phyloP scores from a whole-genome alignment of 92 coral and sea anemone species.

The Phenganax subtilis region DNA sequence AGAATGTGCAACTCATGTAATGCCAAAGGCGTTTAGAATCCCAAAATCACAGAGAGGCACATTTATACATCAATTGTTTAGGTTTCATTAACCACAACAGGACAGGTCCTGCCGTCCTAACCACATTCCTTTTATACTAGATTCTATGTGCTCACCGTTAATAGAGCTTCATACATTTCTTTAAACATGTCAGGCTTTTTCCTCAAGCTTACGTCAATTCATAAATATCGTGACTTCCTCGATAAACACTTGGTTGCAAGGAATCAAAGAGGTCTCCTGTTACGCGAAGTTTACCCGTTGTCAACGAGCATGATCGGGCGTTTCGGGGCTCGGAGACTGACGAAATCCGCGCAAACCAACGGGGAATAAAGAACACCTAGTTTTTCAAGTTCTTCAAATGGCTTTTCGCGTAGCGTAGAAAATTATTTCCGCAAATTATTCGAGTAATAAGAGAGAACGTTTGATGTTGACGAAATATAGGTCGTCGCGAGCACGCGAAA shows the following conservation, averaged over 20 bases:
- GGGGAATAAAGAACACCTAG: not conserved
- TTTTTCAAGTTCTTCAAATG: not conserved
- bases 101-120: conserved; percentile 20
- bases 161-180: not conserved
- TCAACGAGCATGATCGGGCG: conserved; percentile 35
- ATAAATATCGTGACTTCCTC: not conserved
- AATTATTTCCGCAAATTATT: not conserved
- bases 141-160: not conserved
- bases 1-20: not conserved
- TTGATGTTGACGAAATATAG: conserved; percentile 45
- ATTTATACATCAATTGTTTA: conserved; percentile 34
- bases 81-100: conserved; percentile 41
- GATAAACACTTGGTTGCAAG: not conserved
- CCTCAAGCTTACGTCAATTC: not conserved
- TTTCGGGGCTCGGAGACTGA: not conserved
- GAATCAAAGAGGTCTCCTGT: not conserved
- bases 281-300: conserved; percentile 12
- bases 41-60: conserved; percentile 17
- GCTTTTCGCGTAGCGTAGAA: not conserved
- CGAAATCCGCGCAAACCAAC: not conserved
- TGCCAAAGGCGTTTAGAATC: conserved; percentile 5
- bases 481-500: conserved; percentile 41
- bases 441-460: conserved; percentile 19
- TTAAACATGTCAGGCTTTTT: not conserved
- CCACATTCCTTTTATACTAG: conserved; percentile 25